phyloP scores from a whole-genome alignment of 2,113 vertebrate species.

The Stegastes partitus region DNA sequence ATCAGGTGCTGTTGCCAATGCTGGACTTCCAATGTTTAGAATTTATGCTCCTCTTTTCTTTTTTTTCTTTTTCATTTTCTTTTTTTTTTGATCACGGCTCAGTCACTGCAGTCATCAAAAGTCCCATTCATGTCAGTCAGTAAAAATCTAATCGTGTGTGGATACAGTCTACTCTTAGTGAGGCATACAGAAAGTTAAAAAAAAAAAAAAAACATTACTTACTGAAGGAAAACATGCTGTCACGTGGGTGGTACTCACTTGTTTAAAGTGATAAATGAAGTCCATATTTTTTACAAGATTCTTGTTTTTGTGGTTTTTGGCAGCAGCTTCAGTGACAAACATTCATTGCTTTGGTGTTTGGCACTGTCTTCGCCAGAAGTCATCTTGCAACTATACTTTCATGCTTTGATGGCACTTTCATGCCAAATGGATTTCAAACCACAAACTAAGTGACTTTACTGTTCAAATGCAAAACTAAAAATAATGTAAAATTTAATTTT shows the following conservation, averaged over 20 bases:
- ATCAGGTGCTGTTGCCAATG: conserved; percentile 3
- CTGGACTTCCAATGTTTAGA: neutral
- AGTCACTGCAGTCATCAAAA: conserved; percentile 13
- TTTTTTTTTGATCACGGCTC: conserved; percentile 1
- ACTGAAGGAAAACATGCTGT: conserved; percentile 51
- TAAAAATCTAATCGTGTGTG: conserved; percentile 12
- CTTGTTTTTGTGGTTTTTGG: conserved; percentile 62
- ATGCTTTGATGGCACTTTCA: conserved; percentile 47
- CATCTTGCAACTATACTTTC: conserved; percentile 53
- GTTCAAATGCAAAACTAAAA: conserved; percentile 14
- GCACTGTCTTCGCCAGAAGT: conserved; percentile 48
- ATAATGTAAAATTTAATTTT: neutral
- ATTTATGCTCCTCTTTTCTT: neutral
- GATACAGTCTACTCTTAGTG: conserved; percentile 24
- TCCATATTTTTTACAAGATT: conserved; percentile 56
- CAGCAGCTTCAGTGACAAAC: conserved; percentile 50
- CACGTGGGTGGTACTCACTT: conserved; percentile 63
- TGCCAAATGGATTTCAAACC: conserved; percentile 43
- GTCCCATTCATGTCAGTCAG: conserved; percentile 11
- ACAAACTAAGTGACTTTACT: conserved; percentile 28
- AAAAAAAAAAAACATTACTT: conserved; percentile 26
- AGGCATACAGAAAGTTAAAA: conserved; percentile 25
- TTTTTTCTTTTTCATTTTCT: neutral
- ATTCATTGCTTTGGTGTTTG: conserved; percentile 59
- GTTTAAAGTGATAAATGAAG: conserved; percentile 63